Evolutionary conservation across 2,113 vertebrate genomes (phyloP).

Genomic region (Ctenodactylus gundi): DNA sequence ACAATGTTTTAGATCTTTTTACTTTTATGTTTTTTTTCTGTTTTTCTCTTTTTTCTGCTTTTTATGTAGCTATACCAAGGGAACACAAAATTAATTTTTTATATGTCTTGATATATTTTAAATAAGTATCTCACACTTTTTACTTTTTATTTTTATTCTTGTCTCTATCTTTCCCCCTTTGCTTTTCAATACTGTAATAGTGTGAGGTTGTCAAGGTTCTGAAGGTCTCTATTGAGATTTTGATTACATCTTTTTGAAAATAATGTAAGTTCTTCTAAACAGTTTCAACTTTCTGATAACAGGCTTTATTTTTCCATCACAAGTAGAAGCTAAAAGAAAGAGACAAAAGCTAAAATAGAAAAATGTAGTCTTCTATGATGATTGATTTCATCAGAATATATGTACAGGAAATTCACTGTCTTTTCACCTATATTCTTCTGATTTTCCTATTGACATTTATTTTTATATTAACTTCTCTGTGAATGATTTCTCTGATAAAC

Average conservation of each 20-base stretch:
- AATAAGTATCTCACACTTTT: neutral
- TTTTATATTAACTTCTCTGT: neutral
- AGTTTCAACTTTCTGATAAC: neutral
- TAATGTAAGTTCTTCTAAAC: neutral
- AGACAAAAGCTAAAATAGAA: neutral
- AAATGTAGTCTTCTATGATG: rapidly evolving
- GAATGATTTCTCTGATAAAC: too few relatives aligned
- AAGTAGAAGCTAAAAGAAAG: neutral
- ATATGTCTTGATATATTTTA: neutral
- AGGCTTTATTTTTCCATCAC: neutral
- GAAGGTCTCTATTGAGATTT: neutral
- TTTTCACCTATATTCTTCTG: neutral
- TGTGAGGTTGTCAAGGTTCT: neutral
- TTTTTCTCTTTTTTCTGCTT: neutral
- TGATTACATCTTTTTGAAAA: neutral
- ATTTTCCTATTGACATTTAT: neutral
- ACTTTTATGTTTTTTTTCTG: neutral
- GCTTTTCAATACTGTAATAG: neutral
- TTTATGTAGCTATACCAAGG: neutral
- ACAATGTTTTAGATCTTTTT: neutral
- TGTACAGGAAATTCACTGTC: too few relatives aligned
- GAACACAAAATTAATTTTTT: neutral
- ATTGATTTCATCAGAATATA: neutral
- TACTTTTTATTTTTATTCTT: neutral
- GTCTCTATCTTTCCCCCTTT: neutral